Evolutionary conservation across 2,888 invertebrate species (phyloP).

Genomic region (Priapulus caudatus): DNA sequence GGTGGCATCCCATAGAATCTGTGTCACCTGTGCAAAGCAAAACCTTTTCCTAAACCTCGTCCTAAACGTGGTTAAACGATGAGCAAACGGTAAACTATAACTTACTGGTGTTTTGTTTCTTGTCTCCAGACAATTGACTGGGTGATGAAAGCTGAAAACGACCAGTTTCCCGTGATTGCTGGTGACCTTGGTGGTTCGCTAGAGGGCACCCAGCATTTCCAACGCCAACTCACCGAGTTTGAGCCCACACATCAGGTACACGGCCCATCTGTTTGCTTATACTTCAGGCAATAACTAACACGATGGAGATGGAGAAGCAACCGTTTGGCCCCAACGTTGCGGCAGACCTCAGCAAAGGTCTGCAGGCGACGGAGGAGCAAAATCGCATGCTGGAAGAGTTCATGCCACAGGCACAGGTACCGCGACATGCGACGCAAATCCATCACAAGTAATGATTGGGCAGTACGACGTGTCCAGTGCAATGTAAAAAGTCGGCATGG

Average conservation of each 20-base stretch:
- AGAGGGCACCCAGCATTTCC: conserved; percentile 30
- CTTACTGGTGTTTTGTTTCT: too few species aligned
- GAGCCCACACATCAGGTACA: conserved; percentile 34
- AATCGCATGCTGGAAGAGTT: conserved; percentile 30
- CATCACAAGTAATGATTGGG: too few species aligned
- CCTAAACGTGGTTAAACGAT: too few species aligned
- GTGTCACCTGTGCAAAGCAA: too few species aligned
- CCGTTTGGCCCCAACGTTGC: conserved; percentile 33
- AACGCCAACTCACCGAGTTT: conserved; percentile 35
- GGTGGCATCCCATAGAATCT: too few species aligned
- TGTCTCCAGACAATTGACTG: conserved; percentile 38
- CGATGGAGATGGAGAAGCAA: conserved; percentile 31
- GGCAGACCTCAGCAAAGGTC: conserved; percentile 29
- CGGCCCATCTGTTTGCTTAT: conserved; percentile 8
- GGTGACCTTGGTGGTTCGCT: conserved; percentile 48
- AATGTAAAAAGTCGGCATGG: too few species aligned
- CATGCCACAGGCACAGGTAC: conserved; percentile 32
- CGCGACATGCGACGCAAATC: too few species aligned
- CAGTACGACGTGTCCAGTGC: too few species aligned
- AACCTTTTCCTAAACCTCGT: too few species aligned
- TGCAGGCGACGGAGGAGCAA: conserved; percentile 28
- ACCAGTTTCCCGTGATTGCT: conserved; percentile 61
- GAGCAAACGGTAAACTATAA: too few species aligned
- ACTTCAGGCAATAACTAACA: conserved; percentile 32
- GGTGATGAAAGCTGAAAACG: conserved; percentile 49